A percentile compares a stretch with the other conserved stretches of the same genome.
Conservation (phyloP, 2,113 vertebrate genomes). For the Zosterops borbonicus region DNA sequence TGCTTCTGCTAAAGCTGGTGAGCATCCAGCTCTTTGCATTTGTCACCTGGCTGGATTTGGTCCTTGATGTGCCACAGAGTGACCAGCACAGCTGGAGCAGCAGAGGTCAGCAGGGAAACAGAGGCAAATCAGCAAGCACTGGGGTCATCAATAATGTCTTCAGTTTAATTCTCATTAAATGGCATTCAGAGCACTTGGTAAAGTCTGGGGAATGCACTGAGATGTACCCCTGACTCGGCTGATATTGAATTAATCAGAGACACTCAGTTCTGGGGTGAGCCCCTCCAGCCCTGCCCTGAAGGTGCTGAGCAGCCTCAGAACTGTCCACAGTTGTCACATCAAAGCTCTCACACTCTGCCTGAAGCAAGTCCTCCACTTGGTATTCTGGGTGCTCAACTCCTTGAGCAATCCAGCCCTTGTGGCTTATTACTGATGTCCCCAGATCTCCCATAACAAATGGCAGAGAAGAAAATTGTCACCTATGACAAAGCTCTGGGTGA, state of each 20-base stretch:
- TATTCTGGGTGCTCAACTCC: neutral
- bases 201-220: neutral
- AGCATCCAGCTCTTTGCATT: neutral
- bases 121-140: neutral
- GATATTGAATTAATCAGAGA: neutral
- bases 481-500: slow-evolving; percentile 2
- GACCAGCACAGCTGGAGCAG: neutral
- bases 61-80: neutral
- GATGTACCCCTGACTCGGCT: rapidly evolving
- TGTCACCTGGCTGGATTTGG: neutral
- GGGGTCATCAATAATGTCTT: neutral
- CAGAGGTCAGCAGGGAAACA: neutral
- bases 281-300: neutral
- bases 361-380: neutral
- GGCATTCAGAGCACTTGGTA: neutral
- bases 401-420: neutral
- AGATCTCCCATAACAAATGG: neutral
- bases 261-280: neutral
- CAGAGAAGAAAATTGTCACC: neutral
- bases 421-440: slow-evolving; percentile 31
- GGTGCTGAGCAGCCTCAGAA: neutral
- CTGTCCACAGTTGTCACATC: neutral
- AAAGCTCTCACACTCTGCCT: neutral
- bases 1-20: neutral
- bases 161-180: neutral